Conservation (phyloP, 2,888 invertebrate genomes). For the Nymphalis urticae region DNA sequence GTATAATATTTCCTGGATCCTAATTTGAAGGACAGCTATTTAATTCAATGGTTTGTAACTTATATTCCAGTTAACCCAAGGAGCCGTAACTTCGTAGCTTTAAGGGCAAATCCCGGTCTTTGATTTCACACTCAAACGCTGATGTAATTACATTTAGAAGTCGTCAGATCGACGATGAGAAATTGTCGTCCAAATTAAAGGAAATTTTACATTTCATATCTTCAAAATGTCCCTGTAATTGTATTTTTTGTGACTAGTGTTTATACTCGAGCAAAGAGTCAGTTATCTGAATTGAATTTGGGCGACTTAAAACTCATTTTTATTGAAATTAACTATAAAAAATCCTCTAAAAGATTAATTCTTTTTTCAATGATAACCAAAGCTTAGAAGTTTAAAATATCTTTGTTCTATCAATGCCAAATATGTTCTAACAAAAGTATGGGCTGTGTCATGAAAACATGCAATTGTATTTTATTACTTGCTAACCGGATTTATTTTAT, state of each 20-base stretch:
- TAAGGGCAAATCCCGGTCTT: constrained; percentile 13
- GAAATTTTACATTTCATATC: constrained; percentile 7
- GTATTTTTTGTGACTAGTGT: background rate
- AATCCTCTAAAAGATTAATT: too few species aligned
- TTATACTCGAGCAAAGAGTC: too few species aligned
- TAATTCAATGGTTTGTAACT: constrained; percentile 17
- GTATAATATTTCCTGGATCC: background rate
- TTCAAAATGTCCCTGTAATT: background rate
- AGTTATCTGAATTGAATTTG: too few species aligned
- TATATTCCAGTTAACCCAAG: constrained; percentile 4
- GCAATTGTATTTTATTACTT: too few species aligned
- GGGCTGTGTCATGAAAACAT: too few species aligned
- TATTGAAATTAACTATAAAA: too few species aligned
- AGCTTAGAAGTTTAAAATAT: too few species aligned
- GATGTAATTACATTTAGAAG: constrained; percentile 26
- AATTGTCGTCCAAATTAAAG: constrained; percentile 17
- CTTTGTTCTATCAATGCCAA: too few species aligned
- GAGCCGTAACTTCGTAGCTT: constrained; percentile 7
- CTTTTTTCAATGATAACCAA: too few species aligned
- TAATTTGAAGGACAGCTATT: constrained; percentile 22
- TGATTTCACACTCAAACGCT: constrained; percentile 30
- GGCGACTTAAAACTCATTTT: too few species aligned
- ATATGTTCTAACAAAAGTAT: too few species aligned
- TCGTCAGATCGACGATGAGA: constrained; percentile 20
- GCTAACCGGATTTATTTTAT: too few species aligned